Percentiles rank a stretch among this genome's conserved stretches.
Evolutionary conservation across 2,113 vertebrate genomes (phyloP).

Genomic region (Ahaetulla prasina): DNA sequence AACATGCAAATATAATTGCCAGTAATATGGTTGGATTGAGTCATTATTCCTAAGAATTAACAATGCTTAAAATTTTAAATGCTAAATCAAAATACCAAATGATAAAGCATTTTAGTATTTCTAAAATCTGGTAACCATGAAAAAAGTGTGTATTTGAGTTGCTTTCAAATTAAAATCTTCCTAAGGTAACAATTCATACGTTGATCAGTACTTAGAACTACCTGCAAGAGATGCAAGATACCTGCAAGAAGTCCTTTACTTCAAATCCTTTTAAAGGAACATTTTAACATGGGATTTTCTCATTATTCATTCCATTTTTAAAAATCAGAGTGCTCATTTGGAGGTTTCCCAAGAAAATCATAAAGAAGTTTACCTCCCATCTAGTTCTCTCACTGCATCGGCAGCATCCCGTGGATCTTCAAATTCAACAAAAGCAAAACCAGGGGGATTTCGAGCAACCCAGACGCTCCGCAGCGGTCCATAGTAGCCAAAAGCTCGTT

Average conservation of each 20-base stretch:
- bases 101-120: background rate
- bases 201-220: background rate
- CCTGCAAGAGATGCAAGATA: background rate
- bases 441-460: constrained; percentile 95
- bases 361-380: constrained; percentile 84
- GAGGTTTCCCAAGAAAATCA: background rate
- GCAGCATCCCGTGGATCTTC: constrained; percentile 95
- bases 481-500: constrained; percentile 94
- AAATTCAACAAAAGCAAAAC: constrained; percentile 97
- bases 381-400: constrained; percentile 95
- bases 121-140: background rate
- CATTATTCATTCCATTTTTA: background rate
- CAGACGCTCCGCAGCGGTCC: constrained; percentile 94
- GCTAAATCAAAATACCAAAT: background rate
- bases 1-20: background rate
- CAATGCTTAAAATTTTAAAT: background rate
- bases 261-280: background rate
- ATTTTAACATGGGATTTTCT: background rate
- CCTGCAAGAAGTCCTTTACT: background rate
- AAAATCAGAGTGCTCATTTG: background rate
- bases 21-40: background rate
- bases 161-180: background rate
- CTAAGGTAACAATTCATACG: background rate
- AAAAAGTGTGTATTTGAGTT: background rate
- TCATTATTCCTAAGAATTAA: background rate